phyloP scores from a whole-genome alignment of 2,113 vertebrate species.

The Myodes glareolus region DNA sequence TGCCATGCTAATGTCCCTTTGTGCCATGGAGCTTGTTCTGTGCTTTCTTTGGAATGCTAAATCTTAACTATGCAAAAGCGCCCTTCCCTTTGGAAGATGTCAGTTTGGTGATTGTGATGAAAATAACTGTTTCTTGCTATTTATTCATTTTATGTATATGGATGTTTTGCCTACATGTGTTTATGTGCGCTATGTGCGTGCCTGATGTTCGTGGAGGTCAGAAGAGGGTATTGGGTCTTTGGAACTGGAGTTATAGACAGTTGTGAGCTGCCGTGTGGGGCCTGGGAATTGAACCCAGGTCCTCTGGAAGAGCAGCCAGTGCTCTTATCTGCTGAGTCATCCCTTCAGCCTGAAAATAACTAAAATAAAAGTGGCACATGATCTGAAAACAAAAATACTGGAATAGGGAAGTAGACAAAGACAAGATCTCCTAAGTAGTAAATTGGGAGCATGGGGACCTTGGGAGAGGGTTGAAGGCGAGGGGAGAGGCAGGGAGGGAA shows the following conservation, averaged over 20 bases:
- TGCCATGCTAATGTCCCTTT: neutral
- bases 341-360: neutral
- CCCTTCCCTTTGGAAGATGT: neutral
- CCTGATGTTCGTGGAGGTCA: neutral
- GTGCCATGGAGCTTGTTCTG: neutral
- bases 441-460: no score
- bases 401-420: neutral
- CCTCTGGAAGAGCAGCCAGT: neutral
- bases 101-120: neutral
- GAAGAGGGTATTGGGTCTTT: neutral
- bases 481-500: no score
- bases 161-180: neutral
- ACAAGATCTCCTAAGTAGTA: no score
- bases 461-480: no score
- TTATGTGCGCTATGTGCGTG: neutral
- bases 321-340: neutral
- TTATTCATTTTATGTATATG: neutral
- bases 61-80: neutral
- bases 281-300: neutral
- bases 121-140: neutral
- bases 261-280: neutral
- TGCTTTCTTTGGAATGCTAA: neutral
- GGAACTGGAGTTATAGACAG: neutral
- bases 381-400: neutral
- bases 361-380: neutral